phyloP scores from a whole-genome alignment of 2,113 vertebrate genomes.

The Tenrec ecaudatus region DNA sequence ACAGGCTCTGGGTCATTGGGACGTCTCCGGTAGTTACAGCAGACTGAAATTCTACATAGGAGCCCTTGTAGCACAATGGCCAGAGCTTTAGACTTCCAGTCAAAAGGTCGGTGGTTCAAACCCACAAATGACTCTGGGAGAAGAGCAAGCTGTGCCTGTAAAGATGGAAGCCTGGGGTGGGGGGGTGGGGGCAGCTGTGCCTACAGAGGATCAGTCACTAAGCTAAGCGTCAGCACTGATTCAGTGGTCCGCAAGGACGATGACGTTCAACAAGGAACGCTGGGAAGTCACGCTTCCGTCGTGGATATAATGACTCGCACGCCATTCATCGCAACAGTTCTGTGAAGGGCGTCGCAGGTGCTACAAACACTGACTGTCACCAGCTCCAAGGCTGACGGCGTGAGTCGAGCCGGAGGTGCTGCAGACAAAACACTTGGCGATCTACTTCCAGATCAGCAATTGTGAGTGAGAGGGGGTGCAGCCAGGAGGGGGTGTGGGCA shows the following conservation, averaged over 20 bases:
- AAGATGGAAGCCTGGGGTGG: not conserved
- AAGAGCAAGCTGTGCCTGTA: not conserved
- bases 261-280: not conserved
- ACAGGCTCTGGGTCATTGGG: not conserved
- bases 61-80: not conserved
- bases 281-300: not conserved
- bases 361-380: not conserved
- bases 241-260: not conserved
- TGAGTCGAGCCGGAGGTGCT: not conserved
- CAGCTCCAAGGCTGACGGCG: not conserved
- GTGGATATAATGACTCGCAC: not conserved
- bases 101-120: not conserved
- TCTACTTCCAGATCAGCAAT: not conserved
- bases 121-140: not conserved
- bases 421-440: not conserved
- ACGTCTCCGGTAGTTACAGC: not conserved
- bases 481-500: not conserved
- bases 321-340: not conserved
- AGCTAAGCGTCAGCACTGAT: no score
- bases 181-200: not conserved
- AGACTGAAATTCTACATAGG: not conserved
- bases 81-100: not conserved
- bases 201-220: no score
- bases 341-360: not conserved
- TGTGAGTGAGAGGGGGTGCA: not conserved